Evolutionary conservation across 2,888 invertebrate species (phyloP), one percentile per base, ranked within the genome.

Genomic region (Aporophyla lueneburgensis): DNA sequence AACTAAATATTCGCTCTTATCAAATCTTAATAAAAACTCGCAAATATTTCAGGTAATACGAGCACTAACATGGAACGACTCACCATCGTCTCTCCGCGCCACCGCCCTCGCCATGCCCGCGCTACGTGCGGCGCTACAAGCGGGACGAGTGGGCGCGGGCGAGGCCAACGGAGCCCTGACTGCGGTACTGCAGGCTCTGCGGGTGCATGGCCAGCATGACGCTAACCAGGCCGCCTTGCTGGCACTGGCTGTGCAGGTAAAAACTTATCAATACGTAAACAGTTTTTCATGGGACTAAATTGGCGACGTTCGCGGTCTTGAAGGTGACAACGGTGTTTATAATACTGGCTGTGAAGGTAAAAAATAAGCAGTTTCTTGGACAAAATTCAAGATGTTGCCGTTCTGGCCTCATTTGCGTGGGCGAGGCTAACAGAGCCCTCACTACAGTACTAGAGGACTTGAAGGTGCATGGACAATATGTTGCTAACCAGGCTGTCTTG

Each of bases 131-230:
- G 89, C 88, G 68, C 76, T 97, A 97, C 67, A 84, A 90, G 78
- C 90, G 67, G 97, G 88, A 96, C 97, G 89, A 94, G 97, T 86
- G 97, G 97, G 92, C 77, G 92, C 93, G 14, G 88, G 78, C 62
- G 96, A 95, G 88, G 96, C 96, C n/a, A 78, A 84, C 89, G 93
- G 98, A 88, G 98, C 98, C 66, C 98, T 99, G 94, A 97, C 97
- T 0, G 97, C 98, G 3, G 97, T 98, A 84, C 96, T 99, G 78
- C 97, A 97, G 86, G 99, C 98, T 67, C 97, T 99, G 81, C 98
- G 98, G 84, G 96, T 98, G 80, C 99, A 99, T 91, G 99, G 99
- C 0, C 98, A 99, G 91, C 99, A 99, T 92, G 99, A 99, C 89
- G 98, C 98, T 19, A 98, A 98, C 96, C 98, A 98, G 92, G 98